Evolutionary conservation across 1,140 invertebrate genomes (phyloP), one percentile per base, ranked within the genome.

Genomic region (Zaprionus taronus): DNA sequence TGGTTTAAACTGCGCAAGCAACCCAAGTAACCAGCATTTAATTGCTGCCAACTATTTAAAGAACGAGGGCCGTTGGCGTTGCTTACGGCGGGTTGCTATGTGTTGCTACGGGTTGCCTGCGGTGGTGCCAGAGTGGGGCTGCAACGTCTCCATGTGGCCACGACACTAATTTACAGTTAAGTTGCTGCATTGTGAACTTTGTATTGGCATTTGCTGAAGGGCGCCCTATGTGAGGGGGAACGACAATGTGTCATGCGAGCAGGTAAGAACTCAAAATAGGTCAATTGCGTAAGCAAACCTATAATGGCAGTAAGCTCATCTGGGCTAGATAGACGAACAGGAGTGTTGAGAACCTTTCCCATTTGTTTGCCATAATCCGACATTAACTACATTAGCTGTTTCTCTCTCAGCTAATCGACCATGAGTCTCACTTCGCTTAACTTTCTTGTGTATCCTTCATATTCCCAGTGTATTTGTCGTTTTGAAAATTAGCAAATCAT

Each of bases 21-120:
- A 83, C 81, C 86, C 77, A 77, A 85, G 85, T 82, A 91, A 91
- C 81, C 81, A 89, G 82, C 85, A 85, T 77, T 77, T 84, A 78
- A 81, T 77, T 78, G 53, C 60, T 61, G 72, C 73, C 77, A 81
- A 72, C 69, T 74, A 79, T 74, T 89, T 83, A 70, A 86, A 84
- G 83, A 74, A 81, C 84, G 68, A 75, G 83, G 83, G 71, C 9
- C 3, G 31, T 34, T 34, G 31, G 31, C 31, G 71, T 81, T 20
- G 9, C 81, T 9, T 75, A 81, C 74, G 67, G 55, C 74, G 67
- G 55, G 49, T 36, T 53, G 61, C 74, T 34, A 34, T 34, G 31
- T 9, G 73, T 81, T 20, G 9, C 81, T 75, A 81, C 74, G 67
- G 55, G 49, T 36, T 53, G 61, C 74, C 38, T 78, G 57, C 41